Base-by-base conservation (phyloP, 2,888 invertebrate genomes). In the Spilarctia lutea region DNA sequence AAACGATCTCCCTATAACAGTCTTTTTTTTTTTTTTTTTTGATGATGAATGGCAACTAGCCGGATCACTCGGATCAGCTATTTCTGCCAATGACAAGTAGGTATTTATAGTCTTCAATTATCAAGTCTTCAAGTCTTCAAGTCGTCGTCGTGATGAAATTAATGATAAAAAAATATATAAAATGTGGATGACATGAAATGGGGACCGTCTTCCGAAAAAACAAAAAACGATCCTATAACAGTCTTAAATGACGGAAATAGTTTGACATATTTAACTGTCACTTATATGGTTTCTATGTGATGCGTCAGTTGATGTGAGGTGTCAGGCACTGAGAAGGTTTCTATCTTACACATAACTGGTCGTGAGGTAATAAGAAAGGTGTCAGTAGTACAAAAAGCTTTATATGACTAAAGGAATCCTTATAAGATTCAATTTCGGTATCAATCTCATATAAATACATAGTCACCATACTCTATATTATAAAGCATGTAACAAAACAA, bases 401-500 rank as follows among this genome's bases (percentile, higher is more conserved):
- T 4, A 60, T 39, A 60, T 3, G 2, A 60, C 3, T 13, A 16
- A 30, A 60, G 2, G 2, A 60, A 3, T 60, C 1, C 27, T 60
- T 13, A 27, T 16, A 60, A 60, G 10, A 30, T 60, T 6, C 6
- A 27, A 60, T 60, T 27, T 27, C 6, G 16, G 16, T 27, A 16
- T 60, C 16, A 60, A 60, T 1, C 2, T 16, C 7, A 16, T 56
- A 6, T 11, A n/a, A 56, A 56, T 11, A n/a, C n/a, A 56, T 56
- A 56, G n/a, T 39, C 13, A 42, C 39, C 10, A 0, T 10, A n/a
- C 45, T 72, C 42, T 56, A 20, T 56, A 66, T 20, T 27, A 67
- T 72, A 67, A 67, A 67, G 67, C 72, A 60, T 60, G 42, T 24
- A 45, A 18, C 39, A 35, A 72, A 33, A 60, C 42, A 52, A 71